These are phyloP conservation scores for Lota lota DNA, from an alignment of 2,113 vertebrate species.

Conservation along the genomic window DNA sequence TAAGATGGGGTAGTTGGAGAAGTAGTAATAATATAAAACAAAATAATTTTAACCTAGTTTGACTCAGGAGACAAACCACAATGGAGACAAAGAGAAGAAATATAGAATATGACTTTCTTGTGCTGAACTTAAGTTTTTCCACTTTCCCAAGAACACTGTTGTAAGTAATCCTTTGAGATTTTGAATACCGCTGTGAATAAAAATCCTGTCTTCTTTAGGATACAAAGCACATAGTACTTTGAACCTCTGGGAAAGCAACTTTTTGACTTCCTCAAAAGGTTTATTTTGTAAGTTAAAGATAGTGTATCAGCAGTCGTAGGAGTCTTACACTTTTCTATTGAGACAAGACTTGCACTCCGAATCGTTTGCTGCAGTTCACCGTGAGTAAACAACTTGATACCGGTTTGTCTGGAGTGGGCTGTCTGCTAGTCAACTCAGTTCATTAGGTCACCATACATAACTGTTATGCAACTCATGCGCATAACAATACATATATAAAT, in stretches of 20 bases:
- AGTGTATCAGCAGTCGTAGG: slow-evolving; percentile 1
- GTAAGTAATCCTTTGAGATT: background rate
- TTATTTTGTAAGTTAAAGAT: slow-evolving; percentile 9
- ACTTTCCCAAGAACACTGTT: background rate
- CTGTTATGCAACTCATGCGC: too few relatives aligned
- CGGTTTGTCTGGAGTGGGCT: slow-evolving; percentile 40
- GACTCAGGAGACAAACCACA: too few relatives aligned
- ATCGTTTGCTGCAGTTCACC: slow-evolving; percentile 23
- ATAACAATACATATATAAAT: too few relatives aligned
- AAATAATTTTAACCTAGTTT: too few relatives aligned
- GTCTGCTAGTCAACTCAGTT: background rate
- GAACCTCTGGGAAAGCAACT: slow-evolving; percentile 19
- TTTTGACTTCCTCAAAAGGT: slow-evolving; percentile 16
- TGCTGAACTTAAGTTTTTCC: slow-evolving; percentile 5
- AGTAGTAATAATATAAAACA: too few relatives aligned
- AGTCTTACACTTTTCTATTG: slow-evolving; percentile 10
- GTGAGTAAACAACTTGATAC: slow-evolving; percentile 43
- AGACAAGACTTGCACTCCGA: slow-evolving; percentile 16
- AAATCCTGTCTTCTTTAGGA: slow-evolving; percentile 8
- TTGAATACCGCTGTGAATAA: slow-evolving; percentile 18
- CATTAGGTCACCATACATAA: background rate
- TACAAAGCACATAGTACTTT: slow-evolving; percentile 15
- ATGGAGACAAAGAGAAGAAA: too few relatives aligned
- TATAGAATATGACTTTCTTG: too few relatives aligned
- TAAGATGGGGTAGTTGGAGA: too few relatives aligned